These are phyloP conservation scores for Ormyrus pomaceus DNA, from an alignment of 2,888 invertebrate species.

Conservation along the genomic window DNA sequence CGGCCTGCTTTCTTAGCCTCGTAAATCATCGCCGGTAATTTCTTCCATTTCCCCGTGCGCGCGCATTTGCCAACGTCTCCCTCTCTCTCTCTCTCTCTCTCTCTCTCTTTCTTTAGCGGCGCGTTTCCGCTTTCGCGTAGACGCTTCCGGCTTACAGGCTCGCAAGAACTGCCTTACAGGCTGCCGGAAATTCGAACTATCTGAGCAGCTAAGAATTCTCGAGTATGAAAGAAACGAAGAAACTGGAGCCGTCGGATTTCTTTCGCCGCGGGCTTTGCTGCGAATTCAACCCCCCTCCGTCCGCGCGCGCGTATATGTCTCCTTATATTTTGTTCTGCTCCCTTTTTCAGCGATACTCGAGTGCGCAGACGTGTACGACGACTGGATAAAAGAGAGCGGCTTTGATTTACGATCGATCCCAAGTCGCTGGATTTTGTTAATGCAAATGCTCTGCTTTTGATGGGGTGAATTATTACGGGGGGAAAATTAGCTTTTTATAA, in stretches of 20 bases:
- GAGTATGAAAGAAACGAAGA: conserved; percentile 48
- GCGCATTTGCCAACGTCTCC: conserved; percentile 57
- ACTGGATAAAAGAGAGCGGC: no score
- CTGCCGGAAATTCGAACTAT: conserved; percentile 63
- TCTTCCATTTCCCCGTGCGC: conserved; percentile 59
- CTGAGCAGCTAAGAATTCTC: conserved; percentile 53
- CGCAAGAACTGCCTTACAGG: conserved; percentile 60
- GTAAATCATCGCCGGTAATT: conserved; percentile 59
- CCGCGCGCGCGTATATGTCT: neutral
- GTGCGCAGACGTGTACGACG: neutral
- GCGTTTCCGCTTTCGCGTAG: conserved; percentile 51
- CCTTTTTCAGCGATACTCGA: neutral
- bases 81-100: conserved; percentile 31
- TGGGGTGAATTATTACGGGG: no score
- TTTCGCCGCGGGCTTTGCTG: neutral
- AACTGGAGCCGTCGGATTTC: conserved; percentile 12
- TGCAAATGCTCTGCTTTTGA: no score
- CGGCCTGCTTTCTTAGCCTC: conserved; percentile 42
- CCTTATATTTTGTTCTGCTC: conserved; percentile 2
- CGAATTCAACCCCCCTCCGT: neutral
- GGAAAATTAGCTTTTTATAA: no score
- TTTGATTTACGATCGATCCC: no score
- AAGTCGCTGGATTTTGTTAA: no score
- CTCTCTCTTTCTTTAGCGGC: conserved; percentile 25
- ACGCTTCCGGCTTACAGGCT: conserved; percentile 62